Evolutionary conservation across 2,113 vertebrate genomes (phyloP), one percentile per base, ranked within the genome.

Genomic region (Dipodomys merriami): DNA sequence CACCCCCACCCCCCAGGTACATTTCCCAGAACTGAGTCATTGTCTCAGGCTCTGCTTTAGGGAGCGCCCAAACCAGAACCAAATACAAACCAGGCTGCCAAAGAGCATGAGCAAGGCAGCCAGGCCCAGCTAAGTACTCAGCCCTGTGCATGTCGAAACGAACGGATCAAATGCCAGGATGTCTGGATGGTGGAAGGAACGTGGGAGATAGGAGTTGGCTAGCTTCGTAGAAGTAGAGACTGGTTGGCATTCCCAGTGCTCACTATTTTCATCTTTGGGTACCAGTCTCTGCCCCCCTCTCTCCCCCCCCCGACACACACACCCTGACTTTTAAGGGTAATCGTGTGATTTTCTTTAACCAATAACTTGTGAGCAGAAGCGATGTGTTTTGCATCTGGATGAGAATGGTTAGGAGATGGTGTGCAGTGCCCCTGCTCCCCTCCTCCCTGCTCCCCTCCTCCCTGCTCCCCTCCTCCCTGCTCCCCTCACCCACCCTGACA

Each of bases 71-170:
- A 57, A 25, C 30, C 27, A 19, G 74, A 81, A 65, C 57, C 39
- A 73, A 35, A 27, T 5, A 7, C 7, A 46, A 88, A 49, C 11
- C 27, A 44, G 57, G 19, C 53, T 39, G 33, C 25, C 13, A 22
- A n/a, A 22, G 10, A 60, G 29, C 0, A 0, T 2, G 60, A 12
- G 19, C 57, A 49, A 1, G n/a, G 20, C 13, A 7, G 22, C 0
- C 13, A 39, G n/a, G 46, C n/a, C 33, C 53, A 11, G 27, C 19
- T 25, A 23, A 23, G 74, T 74, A 11, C 20, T 25, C 23, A 2
- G 62, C 49, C 64, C 68, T 0, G 25, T 64, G 7, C n/a, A 57
- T 8, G 1, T 7, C 25, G 4, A 23, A 10, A 0, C 1, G 1
- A 6, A 6, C 9, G 20, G 9, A 19, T 29, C 25, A 30, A 16